Evolutionary conservation across 2,888 invertebrate species (phyloP), one percentile per base, ranked within the genome.

Genomic region (Argynnis bischoffii): DNA sequence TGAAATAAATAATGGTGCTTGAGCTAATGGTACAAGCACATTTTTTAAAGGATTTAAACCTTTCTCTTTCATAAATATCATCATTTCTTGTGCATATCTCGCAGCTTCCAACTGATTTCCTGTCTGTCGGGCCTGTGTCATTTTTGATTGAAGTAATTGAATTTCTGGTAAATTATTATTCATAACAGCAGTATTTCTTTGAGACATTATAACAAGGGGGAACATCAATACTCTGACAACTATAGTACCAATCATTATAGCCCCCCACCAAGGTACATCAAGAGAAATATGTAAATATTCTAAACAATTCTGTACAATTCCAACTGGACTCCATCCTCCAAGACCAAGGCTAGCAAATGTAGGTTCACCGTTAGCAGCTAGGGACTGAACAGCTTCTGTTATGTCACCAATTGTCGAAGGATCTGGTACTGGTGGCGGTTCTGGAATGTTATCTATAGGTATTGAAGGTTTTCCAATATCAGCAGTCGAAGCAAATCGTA

Each of bases 231-330:
- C 79, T 78, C 99, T 94, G 0, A 98, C 94, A 46, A 94, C 85
- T 1, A 97, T 69, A 0, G 99, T 99, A n/a, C 96, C 96, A 65
- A 96, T 88, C 3, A 95, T 93, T 76, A 99, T 98, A 14, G 97
- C 93, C 50, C 94, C 95, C 98, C 99, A 99, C 99, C 99, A 99
- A 0, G 99, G 99, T 14, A 99, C 74, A 76, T 96, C 97, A 14
- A 94, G 86, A 0, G 93, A 88, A n/a, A 97, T 94, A 82, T 99
- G 99, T 51, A 98, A 76, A 78, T 92, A 96, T 86, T 99, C 99
- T 77, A 99, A 90, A 71, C 94, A 94, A 56, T 95, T 93, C 84
- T 99, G 97, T 15, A 98, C 93, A 6, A 97, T 83, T 0, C 99
- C 98, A 0, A 96, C 93, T 0, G 99, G 99, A 16, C 94, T 91